Evolutionary conservation across 2,113 vertebrate species (phyloP).

Genomic region (Prionailurus viverrinus): DNA sequence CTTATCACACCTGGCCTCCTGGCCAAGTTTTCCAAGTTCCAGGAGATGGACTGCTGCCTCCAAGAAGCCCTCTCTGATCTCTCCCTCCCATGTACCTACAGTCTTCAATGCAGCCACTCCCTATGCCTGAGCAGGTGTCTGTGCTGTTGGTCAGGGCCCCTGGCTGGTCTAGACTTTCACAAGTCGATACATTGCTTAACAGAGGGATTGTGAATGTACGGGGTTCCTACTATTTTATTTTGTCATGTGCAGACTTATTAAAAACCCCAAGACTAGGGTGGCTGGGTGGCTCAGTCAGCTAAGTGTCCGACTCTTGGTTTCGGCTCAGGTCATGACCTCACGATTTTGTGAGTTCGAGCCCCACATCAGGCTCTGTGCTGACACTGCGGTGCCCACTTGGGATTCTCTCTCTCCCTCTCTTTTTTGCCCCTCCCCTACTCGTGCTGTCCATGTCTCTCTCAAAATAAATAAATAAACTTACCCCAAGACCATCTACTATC

Average conservation of each 20-base stretch:
- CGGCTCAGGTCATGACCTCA: no score
- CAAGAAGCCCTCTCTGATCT: constrained; percentile 12
- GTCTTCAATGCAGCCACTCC: not conserved
- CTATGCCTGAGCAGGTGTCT: not conserved
- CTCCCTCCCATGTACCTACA: not conserved
- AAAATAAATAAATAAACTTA: no score
- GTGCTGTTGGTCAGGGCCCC: not conserved
- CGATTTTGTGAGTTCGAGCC: no score
- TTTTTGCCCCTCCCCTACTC: no score
- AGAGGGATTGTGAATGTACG: not conserved
- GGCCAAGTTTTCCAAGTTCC: constrained; percentile 15
- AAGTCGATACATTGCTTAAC: not conserved
- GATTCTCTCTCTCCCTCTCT: no score
- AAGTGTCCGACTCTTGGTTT: no score
- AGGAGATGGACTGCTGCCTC: not conserved
- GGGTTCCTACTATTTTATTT: not conserved
- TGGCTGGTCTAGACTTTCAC: not conserved
- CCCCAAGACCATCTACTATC: not conserved
- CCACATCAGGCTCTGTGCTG: no score
- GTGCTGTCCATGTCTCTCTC: no score
- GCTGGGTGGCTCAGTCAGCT: no score
- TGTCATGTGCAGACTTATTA: not conserved
- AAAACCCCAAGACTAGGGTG: not conserved
- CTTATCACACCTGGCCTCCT: not conserved
- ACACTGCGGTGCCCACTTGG: no score